phyloP scores from a whole-genome alignment of 2,888 invertebrate species.

The Caenorhabditis zanzibari region DNA sequence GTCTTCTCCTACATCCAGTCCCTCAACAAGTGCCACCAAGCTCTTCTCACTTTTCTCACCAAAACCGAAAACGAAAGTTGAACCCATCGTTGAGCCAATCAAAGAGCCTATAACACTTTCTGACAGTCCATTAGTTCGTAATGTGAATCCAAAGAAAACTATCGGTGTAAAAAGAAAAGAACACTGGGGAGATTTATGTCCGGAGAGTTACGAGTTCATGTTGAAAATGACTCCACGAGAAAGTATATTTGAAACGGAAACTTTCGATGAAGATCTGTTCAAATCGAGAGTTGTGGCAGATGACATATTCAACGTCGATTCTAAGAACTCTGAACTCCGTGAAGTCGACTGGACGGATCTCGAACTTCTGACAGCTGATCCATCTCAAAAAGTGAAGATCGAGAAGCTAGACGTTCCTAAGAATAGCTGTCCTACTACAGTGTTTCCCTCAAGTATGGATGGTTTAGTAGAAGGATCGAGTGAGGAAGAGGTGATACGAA shows the following conservation, averaged over 20 bases:
- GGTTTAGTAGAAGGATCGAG: slow-evolving; percentile 42
- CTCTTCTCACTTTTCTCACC: slow-evolving; percentile 41
- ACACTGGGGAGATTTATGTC: slow-evolving; percentile 35
- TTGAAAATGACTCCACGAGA: background rate
- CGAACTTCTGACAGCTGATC: background rate
- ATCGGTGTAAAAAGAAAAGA: slow-evolving; percentile 28
- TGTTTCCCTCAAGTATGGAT: slow-evolving; percentile 36
- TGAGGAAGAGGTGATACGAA: background rate
- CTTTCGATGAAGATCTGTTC: slow-evolving; percentile 4
- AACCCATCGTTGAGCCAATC: no score
- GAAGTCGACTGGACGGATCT: background rate
- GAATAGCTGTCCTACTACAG: background rate
- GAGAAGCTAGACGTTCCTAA: slow-evolving; percentile 4
- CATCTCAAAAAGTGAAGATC: background rate
- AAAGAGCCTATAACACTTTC: background rate
- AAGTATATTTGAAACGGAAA: slow-evolving; percentile 9
- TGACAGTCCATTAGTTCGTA: slow-evolving; percentile 1
- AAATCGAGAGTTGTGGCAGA: slow-evolving; percentile 10
- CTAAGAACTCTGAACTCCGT: slow-evolving; percentile 1
- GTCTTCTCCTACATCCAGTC: background rate
- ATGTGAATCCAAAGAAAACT: background rate
- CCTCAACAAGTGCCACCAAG: slow-evolving; percentile 3
- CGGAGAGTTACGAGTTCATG: slow-evolving; percentile 39
- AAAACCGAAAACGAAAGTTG: slow-evolving; percentile 35
- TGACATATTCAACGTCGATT: background rate